Conservation (phyloP, 2,797 vertebrate genomes). For the Enoplosus armatus region DNA sequence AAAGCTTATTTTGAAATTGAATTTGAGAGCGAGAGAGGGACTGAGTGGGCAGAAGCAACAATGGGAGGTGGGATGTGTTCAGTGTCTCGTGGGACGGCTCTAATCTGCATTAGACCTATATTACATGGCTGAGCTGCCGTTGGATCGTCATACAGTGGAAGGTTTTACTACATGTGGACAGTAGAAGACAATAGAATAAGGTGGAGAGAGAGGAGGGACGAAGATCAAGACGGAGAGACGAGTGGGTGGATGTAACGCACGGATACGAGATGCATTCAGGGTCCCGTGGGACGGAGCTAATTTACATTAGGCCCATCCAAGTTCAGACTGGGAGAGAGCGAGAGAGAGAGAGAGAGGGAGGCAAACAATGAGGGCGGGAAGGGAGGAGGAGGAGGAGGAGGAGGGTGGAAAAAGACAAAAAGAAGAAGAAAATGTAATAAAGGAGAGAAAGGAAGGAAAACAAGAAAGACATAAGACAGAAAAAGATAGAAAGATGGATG, state of each 20-base stretch:
- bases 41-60: constrained; percentile 18
- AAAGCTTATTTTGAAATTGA: constrained; percentile 16
- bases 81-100: constrained; percentile 35
- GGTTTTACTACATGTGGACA: constrained; percentile 12
- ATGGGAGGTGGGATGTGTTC: constrained; percentile 41
- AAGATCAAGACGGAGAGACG: constrained; percentile 18
- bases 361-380: not conserved
- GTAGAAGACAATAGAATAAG: constrained; percentile 7
- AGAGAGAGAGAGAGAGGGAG: not conserved
- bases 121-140: constrained; percentile 31
- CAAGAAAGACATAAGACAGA: no score
- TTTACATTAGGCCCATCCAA: constrained; percentile 41
- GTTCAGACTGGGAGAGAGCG: constrained; percentile 8
- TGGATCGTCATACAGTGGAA: not conserved
- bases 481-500: no score
- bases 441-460: not conserved
- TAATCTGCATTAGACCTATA: constrained; percentile 64
- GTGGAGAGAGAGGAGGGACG: not conserved
- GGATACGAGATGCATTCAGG: constrained; percentile 49
- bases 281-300: constrained; percentile 41
- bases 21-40: not conserved
- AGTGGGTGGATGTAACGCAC: constrained; percentile 42
- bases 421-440: not conserved
- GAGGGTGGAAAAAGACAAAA: not conserved
- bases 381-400: no score